phyloP scores from a whole-genome alignment of 2,113 vertebrate species.

The Podarcis raffonei region DNA sequence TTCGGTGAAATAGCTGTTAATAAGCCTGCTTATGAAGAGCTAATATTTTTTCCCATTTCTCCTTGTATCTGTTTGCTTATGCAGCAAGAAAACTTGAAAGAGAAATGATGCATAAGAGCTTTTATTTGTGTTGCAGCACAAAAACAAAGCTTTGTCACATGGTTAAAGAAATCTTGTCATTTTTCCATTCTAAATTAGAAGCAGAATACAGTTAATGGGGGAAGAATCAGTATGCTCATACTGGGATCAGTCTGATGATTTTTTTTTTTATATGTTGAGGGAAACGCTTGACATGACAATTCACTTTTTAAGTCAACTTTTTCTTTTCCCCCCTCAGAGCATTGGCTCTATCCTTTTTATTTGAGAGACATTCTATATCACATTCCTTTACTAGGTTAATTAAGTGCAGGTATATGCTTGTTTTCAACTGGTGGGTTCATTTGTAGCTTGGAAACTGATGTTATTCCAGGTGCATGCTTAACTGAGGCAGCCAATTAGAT shows the following conservation, averaged over 20 bases:
- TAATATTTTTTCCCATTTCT: constrained; percentile 4
- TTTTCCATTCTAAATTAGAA: constrained; percentile 17
- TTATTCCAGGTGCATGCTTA: not conserved
- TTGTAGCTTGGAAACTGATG: not conserved
- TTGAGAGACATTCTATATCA: not conserved
- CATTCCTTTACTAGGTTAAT: not conserved
- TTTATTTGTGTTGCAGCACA: constrained; percentile 30
- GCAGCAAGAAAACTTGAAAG: not conserved
- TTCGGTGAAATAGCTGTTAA: constrained; percentile 33
- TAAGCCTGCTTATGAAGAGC: not conserved
- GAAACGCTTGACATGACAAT: constrained; percentile 31
- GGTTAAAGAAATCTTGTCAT: not conserved
- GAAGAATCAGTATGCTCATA: constrained; percentile 26
- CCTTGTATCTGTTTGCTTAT: constrained; percentile 4
- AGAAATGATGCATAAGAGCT: not conserved
- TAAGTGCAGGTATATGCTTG: not conserved
- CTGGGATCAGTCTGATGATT: no score
- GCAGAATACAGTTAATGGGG: constrained; percentile 16
- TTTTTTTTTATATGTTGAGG: no score
- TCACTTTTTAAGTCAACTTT: constrained; percentile 56
- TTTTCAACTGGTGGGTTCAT: not conserved
- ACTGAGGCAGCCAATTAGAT: not conserved
- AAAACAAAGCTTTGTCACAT: not conserved
- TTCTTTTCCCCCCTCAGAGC: constrained; percentile 11
- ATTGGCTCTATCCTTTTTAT: not conserved